Evolutionary conservation across 2,113 vertebrate species (phyloP).

Genomic region (Notiomystis cincta): DNA sequence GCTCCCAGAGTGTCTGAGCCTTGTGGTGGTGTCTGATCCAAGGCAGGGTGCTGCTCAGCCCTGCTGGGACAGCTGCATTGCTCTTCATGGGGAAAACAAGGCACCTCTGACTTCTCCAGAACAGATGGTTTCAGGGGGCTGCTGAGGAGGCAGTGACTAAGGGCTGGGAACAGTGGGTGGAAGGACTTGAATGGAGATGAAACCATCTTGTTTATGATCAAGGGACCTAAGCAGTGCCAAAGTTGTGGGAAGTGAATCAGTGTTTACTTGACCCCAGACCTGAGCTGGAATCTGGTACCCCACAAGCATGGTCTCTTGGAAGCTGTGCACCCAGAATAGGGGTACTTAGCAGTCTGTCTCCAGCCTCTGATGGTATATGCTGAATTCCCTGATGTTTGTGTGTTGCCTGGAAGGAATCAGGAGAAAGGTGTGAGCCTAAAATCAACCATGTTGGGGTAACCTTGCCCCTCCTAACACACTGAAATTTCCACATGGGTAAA

Average conservation of each 20-base stretch:
- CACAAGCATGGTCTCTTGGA: not conserved
- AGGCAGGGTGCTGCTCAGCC: not conserved
- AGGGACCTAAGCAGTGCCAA: not conserved
- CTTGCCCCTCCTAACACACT: not conserved
- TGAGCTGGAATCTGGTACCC: not conserved
- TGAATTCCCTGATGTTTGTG: not conserved
- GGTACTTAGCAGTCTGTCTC: not conserved
- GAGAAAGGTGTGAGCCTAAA: not conserved
- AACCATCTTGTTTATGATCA: not conserved
- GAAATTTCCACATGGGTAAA: not conserved
- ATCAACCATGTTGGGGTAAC: not conserved
- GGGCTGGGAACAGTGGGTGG: constrained; percentile 8
- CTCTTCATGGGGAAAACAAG: not conserved
- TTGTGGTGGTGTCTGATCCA: not conserved
- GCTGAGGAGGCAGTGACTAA: constrained; percentile 21
- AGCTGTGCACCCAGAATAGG: not conserved
- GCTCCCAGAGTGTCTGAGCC: not conserved
- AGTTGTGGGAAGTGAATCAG: not conserved
- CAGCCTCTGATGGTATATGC: not conserved
- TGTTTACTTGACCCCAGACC: not conserved
- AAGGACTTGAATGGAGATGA: constrained; percentile 8
- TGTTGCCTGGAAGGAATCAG: not conserved
- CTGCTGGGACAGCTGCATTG: not conserved
- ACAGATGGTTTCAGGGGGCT: constrained; percentile 41
- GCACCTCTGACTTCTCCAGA: constrained; percentile 36